Percentiles rank a stretch among this genome's conserved stretches.
Conservation (phyloP, 2,113 vertebrate species). For the Platysteira castanea region DNA sequence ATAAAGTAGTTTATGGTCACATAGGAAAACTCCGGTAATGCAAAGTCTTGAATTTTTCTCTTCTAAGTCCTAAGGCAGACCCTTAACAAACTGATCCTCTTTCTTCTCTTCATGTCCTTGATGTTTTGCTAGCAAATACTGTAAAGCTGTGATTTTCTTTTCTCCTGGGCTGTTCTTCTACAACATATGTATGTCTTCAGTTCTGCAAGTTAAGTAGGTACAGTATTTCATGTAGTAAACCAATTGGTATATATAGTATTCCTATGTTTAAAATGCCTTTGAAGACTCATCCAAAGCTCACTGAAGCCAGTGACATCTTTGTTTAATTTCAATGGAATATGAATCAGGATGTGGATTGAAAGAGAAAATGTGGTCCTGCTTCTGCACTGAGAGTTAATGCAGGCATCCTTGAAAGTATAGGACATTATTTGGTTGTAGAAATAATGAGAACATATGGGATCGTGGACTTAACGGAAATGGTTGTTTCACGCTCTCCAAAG, state of each 20-base stretch:
- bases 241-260: background rate
- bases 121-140: background rate
- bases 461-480: background rate
- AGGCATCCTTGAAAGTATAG: background rate
- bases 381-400: background rate
- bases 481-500: background rate
- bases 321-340: conserved; percentile 10
- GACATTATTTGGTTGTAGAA: background rate
- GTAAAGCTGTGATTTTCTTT: background rate
- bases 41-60: background rate
- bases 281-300: background rate
- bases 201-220: background rate
- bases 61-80: background rate
- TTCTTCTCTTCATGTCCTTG: background rate
- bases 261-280: background rate
- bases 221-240: background rate
- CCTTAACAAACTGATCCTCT: background rate
- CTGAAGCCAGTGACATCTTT: conserved; percentile 8
- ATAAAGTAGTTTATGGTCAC: background rate
- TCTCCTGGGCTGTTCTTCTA: background rate
- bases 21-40: background rate
- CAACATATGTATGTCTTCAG: background rate
- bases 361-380: background rate
- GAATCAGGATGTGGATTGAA: background rate
- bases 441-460: background rate